These are phyloP conservation scores for Sceloporus undulatus DNA, from an alignment of 2,113 vertebrate genomes.

Conservation along the genomic window DNA sequence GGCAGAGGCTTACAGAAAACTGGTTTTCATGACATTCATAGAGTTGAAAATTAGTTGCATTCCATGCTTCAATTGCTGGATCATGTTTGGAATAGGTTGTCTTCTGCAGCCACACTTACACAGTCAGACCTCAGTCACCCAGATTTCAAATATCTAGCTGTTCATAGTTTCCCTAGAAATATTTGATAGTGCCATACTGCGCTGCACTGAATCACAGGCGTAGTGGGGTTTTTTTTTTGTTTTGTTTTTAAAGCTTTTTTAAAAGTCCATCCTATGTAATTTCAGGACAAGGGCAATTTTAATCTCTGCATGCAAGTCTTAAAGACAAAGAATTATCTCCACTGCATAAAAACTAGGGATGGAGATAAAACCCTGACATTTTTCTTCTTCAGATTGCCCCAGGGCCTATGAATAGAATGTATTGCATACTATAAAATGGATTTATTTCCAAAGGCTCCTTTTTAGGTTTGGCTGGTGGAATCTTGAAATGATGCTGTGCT, in stretches of 20 bases:
- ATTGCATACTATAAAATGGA: neutral
- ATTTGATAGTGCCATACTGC: neutral
- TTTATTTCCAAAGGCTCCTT: constrained; percentile 42
- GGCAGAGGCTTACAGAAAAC: no score
- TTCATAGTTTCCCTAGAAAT: neutral
- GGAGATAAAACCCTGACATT: neutral
- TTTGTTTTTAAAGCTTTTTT: no score
- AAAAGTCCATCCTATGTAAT: constrained; percentile 15
- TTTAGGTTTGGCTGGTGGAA: constrained; percentile 8
- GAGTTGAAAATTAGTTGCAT: neutral
- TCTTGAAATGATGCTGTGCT: constrained; percentile 30
- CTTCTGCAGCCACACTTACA: neutral
- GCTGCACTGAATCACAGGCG: constrained; percentile 7
- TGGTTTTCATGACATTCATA: neutral
- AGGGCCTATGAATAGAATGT: neutral
- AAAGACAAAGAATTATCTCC: constrained; percentile 28
- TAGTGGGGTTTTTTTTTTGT: neutral
- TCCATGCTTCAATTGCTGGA: neutral
- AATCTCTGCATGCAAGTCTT: neutral
- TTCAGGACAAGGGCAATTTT: constrained; percentile 30
- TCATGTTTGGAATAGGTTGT: neutral
- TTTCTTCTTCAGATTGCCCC: constrained; percentile 17
- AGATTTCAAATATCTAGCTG: neutral
- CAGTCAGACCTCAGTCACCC: neutral
- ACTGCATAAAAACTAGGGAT: neutral